Evolutionary conservation across 2,888 invertebrate species (phyloP).

Genomic region (Limnephilus auricula): DNA sequence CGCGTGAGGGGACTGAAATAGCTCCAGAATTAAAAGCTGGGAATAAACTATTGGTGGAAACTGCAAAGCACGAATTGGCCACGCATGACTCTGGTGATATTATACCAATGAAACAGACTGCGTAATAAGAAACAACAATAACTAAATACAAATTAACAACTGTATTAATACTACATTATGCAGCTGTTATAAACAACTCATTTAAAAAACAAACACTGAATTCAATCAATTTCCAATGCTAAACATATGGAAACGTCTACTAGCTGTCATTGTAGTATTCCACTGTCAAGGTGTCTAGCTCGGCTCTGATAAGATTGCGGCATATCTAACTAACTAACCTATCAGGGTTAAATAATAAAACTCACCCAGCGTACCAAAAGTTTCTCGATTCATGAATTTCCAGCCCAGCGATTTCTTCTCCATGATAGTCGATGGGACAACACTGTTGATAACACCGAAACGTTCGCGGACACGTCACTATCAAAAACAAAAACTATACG

Average conservation of each 20-base stretch:
- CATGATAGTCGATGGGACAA: constrained; percentile 53
- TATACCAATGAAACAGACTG: not conserved
- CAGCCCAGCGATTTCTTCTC: constrained; percentile 68
- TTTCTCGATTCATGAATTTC: constrained; percentile 69
- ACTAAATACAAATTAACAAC: not conserved
- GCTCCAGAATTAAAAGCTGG: not conserved
- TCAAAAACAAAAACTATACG: not conserved
- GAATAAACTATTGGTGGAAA: not conserved
- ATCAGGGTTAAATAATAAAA: not conserved
- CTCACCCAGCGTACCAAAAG: constrained; percentile 66
- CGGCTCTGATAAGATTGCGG: not conserved
- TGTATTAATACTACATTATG: not conserved
- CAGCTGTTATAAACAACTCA: not conserved
- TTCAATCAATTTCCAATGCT: not conserved
- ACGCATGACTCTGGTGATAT: not conserved
- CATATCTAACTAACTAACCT: constrained; percentile 2
- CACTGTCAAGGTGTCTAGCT: not conserved
- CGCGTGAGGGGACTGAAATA: not conserved
- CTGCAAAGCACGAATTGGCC: not conserved
- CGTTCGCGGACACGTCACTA: constrained; percentile 4
- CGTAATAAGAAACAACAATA: not conserved
- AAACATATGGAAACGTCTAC: not conserved
- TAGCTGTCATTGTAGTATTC: not conserved
- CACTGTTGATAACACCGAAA: not conserved
- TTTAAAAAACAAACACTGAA: not conserved